Conservation (phyloP, 2,888 invertebrate genomes). For the Mechanitis messenoides region DNA sequence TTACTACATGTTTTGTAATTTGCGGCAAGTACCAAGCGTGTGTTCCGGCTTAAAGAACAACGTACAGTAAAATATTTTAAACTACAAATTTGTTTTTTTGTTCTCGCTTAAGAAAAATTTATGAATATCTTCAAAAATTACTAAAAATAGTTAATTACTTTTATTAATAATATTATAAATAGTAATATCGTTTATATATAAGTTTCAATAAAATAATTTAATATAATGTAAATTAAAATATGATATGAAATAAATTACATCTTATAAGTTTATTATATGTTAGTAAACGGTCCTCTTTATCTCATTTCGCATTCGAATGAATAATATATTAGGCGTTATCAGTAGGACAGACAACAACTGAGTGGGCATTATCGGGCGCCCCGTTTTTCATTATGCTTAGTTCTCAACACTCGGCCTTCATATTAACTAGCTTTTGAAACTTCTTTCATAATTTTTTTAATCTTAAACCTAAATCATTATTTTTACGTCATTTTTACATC, state of each 20-base stretch:
- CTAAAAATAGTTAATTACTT: no score
- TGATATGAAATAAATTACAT: no score
- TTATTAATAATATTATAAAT: no score
- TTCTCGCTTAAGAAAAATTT: neutral
- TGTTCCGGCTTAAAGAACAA: conserved; percentile 18
- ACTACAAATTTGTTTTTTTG: no score
- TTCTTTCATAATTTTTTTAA: conserved; percentile 5
- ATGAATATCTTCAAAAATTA: no score
- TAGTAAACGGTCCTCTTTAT: conserved; percentile 43
- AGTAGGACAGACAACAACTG: conserved; percentile 49
- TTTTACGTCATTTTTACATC: conserved; percentile 1
- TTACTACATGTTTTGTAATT: neutral
- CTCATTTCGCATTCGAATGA: conserved; percentile 63
- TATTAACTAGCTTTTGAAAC: conserved; percentile 9
- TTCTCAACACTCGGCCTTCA: conserved; percentile 27
- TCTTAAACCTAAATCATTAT: conserved; percentile 11
- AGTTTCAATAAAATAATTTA: no score
- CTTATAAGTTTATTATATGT: neutral
- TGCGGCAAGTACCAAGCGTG: conserved; percentile 9
- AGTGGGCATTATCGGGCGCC: conserved; percentile 64
- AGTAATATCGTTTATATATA: no score
- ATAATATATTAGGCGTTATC: conserved; percentile 67
- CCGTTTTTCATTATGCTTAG: conserved; percentile 28
- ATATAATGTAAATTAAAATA: no score
- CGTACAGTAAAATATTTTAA: conserved; percentile 8